Evolutionary conservation across 2,888 invertebrate genomes (phyloP).

Genomic region (Diarsia mendica): DNA sequence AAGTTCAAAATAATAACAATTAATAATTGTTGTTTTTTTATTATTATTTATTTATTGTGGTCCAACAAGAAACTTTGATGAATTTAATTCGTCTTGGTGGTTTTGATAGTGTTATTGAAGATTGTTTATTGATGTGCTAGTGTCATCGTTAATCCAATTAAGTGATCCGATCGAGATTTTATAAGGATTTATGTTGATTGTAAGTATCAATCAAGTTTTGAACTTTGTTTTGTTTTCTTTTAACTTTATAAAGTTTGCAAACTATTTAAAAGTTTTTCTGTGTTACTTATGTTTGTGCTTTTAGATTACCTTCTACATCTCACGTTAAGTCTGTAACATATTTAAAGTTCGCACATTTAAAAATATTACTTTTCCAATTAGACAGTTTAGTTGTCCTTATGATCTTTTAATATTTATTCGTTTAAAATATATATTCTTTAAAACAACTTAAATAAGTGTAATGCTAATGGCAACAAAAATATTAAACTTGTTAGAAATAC

Average conservation of each 20-base stretch:
- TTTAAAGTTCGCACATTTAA: not conserved
- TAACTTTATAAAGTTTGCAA: slow-evolving; percentile 16
- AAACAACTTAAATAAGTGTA: not conserved
- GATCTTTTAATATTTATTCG: not conserved
- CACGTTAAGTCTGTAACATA: not conserved
- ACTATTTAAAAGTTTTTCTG: not conserved
- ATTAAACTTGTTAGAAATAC: slow-evolving; percentile 48
- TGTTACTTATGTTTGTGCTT: not conserved
- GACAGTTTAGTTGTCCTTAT: not conserved
- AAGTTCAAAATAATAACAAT: slow-evolving; percentile 69
- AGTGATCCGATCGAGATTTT: slow-evolving; percentile 77
- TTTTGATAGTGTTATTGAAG: slow-evolving; percentile 79
- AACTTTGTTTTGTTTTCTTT: slow-evolving; percentile 14
- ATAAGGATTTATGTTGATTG: slow-evolving; percentile 80
- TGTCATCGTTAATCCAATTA: slow-evolving; percentile 78
- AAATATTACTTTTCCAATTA: not conserved
- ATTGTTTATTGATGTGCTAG: slow-evolving; percentile 83
- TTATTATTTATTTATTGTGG: slow-evolving; percentile 73
- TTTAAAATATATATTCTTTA: not conserved
- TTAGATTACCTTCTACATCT: not conserved
- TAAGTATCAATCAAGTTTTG: slow-evolving; percentile 76
- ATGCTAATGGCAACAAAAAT: slow-evolving; percentile 11
- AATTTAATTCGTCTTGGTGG: slow-evolving; percentile 76
- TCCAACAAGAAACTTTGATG: slow-evolving; percentile 84
- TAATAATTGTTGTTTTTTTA: slow-evolving; percentile 64